Base-by-base conservation (phyloP, 2,797 vertebrate genomes). In the Lacerta bilineata region DNA sequence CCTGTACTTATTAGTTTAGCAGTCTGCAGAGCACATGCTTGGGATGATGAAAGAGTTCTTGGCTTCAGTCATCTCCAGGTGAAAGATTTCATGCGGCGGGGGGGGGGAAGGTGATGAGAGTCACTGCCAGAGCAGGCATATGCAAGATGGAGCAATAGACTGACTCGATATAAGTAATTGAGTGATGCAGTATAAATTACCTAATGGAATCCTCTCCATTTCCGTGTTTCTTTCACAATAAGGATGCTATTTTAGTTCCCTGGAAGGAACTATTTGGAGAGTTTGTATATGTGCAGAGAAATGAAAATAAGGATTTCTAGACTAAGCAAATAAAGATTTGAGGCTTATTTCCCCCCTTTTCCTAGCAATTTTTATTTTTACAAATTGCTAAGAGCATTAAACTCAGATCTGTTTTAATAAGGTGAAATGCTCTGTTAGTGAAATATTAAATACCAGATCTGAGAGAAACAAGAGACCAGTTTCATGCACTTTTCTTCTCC, bases 181-280 rank as follows among this genome's bases (percentile, higher is more conserved):
- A 55, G 50, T 55, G 50, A 55, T 55, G 3, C 18, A 18, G 59
- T 61, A 61, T 39, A 82, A 68, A 10, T 3, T 27, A 93, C 27
- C 81, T 91, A 90, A 90, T 79, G 87, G 36, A 78, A 82, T 89
- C 94, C 94, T 94, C 93, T 87, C 88, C 41, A 88, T 85, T 93
- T 91, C 15, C 55, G 87, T 88, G 93, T 55, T 74, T 29, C 69
- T 95, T 87, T 91, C 59, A 87, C 76, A 88, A 86, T 68, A 61
- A 90, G 87, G 74, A 2, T 89, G n/a, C 5, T 77, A 86, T 92
- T 64, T 90, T 92, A 90, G 27, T 46, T 71, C 43, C 5, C 85
- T 46, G 6, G 33, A 68, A 88, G 68, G 83, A 90, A 83, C 1
- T 55, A 17, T 41, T 7, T 85, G 9, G 75, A 84, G 90, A 89